Percentiles rank a stretch among this genome's conserved stretches.
These are phyloP conservation scores for Drosophila varians DNA, from an alignment of 1,140 invertebrate species.

Conservation along the genomic window DNA sequence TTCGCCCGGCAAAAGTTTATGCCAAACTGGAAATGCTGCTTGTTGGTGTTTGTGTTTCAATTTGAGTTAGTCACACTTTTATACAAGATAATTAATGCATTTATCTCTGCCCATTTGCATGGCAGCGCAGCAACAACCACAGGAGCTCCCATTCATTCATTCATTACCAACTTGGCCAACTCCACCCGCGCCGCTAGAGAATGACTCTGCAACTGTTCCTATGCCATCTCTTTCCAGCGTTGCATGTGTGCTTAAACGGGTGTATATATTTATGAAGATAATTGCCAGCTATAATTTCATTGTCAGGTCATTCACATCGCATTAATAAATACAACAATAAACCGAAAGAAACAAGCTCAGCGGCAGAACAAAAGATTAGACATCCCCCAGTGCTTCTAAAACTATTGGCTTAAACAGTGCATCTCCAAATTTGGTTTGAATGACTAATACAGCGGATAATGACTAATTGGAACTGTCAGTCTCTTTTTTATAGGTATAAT, in stretches of 20 bases:
- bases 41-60: not conserved
- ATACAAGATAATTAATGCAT: slow-evolving; percentile 38
- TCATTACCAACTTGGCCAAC: slow-evolving; percentile 14
- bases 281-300: slow-evolving; percentile 44
- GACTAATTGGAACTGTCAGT: not conserved
- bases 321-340: slow-evolving; percentile 13
- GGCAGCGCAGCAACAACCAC: no score
- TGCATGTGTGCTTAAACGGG: not conserved
- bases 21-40: slow-evolving; percentile 36
- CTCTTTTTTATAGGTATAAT: no score
- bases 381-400: not conserved
- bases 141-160: slow-evolving; percentile 5
- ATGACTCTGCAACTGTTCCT: slow-evolving; percentile 48
- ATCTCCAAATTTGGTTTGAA: not conserved
- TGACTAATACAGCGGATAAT: not conserved
- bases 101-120: slow-evolving; percentile 13
- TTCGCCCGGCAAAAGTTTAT: slow-evolving; percentile 9
- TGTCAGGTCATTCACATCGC: slow-evolving; percentile 44
- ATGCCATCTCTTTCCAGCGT: slow-evolving; percentile 9
- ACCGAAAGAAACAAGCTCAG: not conserved
- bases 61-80: slow-evolving; percentile 20
- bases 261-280: slow-evolving; percentile 7
- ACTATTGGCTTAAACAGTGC: not conserved
- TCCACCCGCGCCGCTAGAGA: slow-evolving; percentile 12
- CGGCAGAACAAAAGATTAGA: slow-evolving; percentile 24